Evolutionary conservation across 2,888 invertebrate genomes (phyloP), one percentile per base, ranked within the genome.

Genomic region (Protodeltote pygarga): DNA sequence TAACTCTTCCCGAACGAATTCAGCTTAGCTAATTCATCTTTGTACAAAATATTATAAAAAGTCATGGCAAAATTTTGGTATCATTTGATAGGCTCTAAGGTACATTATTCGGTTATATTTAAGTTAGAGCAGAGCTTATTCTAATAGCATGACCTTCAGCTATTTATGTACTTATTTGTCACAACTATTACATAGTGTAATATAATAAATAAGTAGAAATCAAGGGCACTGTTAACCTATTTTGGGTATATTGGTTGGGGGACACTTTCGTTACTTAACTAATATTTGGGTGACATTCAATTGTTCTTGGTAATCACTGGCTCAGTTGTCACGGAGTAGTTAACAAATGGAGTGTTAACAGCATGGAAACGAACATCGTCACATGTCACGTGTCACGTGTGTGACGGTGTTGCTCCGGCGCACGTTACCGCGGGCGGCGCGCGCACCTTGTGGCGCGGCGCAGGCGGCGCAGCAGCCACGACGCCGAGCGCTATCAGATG

Each of bases 401-500:
- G 20, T 14, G 37, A n/a, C 31, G 38, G 31, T 20, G 28, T 15
- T 8, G 10, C 1, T 11, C 5, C 10, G 4, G 14, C 46, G 28
- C 50, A 45, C 24, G 67, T 67, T 65, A 65, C 64, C 72, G 78
- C 51, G 57, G 66, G 21, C 77, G 75, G 21, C 87, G 81, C 71
- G 84, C 77, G 74, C 88, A 86, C 45, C 87, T 75, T 54, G 89
- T 75, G 61, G 85, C 87, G 72, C 85, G 81, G 38, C 86, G 85
- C 72, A 90, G 79, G 51, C 92, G 90, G 54, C 89, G 88, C 81
- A 89, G 74, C 76, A 89, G 82, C n/a, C n/a, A n/a, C 81, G 87
- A 86, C 70, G 77, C 54, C 68, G 79, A 79, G 77, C 89, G 91
- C 91, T 92, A 91, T 92, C 92, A 92, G 79, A 92, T 92, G 77